A percentile compares a stretch with the other conserved stretches of the same genome.
These are phyloP conservation scores for Hydrophis major DNA, from an alignment of 2,797 vertebrate genomes.

Conservation along the genomic window DNA sequence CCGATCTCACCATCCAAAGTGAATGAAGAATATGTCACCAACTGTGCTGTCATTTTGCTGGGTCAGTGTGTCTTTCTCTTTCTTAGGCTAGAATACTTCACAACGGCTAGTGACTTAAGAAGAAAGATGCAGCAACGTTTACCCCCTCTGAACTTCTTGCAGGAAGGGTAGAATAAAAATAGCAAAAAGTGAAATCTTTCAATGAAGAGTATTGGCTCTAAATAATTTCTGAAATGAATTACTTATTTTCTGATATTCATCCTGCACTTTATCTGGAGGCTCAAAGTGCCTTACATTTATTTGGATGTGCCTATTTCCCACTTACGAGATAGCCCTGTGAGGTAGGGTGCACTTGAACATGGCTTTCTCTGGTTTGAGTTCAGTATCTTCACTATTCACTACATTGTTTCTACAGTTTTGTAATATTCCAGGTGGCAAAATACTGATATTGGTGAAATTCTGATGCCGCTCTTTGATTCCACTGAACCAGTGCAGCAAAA, in stretches of 20 bases:
- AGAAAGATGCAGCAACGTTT: not conserved
- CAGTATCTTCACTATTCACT: not conserved
- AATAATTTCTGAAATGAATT: not conserved
- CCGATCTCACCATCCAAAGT: not conserved
- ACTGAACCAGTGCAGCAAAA: constrained; percentile 8
- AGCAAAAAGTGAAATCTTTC: not conserved
- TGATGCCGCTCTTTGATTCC: not conserved
- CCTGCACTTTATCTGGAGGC: not conserved
- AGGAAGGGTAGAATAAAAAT: not conserved
- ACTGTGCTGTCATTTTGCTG: not conserved
- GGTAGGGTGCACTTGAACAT: not conserved
- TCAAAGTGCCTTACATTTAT: not conserved
- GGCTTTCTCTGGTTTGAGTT: not conserved
- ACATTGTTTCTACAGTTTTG: not conserved
- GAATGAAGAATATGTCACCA: not conserved
- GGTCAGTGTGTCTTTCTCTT: not conserved
- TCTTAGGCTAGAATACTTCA: not conserved
- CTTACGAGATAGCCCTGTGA: not conserved
- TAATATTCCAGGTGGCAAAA: not conserved
- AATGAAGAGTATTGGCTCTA: not conserved
- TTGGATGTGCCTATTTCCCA: not conserved
- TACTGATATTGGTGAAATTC: not conserved
- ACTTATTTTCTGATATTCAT: not conserved
- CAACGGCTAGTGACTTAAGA: not conserved
- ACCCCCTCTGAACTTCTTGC: not conserved